Evolutionary conservation across 2,797 vertebrate genomes (phyloP), one percentile per base, ranked within the genome.

Genomic region (Meda fulgida): DNA sequence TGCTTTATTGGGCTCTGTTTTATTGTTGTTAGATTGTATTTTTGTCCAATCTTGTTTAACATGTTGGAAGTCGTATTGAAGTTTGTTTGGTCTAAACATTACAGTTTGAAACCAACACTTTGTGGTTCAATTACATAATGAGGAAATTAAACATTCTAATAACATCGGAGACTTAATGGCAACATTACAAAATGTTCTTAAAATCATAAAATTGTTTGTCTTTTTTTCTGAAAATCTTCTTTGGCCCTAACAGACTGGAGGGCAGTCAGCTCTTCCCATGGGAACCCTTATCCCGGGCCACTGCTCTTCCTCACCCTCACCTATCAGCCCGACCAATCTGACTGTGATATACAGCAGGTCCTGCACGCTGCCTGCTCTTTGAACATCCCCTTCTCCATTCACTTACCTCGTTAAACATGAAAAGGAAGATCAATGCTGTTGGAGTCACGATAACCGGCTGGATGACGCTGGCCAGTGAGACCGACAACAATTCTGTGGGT

Each of bases 331-430:
- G 91, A 92, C 95, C 93, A 96, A 96, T 97, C 96, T 95, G 95
- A 92, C 94, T 86, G 94, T 95, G 96, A 98, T 95, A 97, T 95
- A 97, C 96, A 97, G 93, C 97, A 97, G 96, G 73, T 76, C 78
- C 58, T 8, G 63, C 58, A 34, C 2, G 94, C 87, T 91, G 93
- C 90, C 92, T 93, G 92, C 95, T 95, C 97, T 97, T 96, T 97
- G 94, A 97, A 95, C 93, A 93, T 92, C 93, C 95, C 94, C 94
- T 77, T 40, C 88, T 92, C 91, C 80, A 91, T 92, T 93, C 94
- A 95, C 96, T 96, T 96, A 97, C 97, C 97, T 97, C 94, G 95
- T 97, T 98, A 97, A 97, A 95, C 95, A 95, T 96, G 96, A 97
- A 96, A 95, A 96, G 94, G 94, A 93, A 96, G 96, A 97, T 97